Percentiles rank a stretch among this genome's conserved stretches.
Evolutionary conservation across 2,797 vertebrate genomes (phyloP).

Genomic region (Takifugu rubripes): DNA sequence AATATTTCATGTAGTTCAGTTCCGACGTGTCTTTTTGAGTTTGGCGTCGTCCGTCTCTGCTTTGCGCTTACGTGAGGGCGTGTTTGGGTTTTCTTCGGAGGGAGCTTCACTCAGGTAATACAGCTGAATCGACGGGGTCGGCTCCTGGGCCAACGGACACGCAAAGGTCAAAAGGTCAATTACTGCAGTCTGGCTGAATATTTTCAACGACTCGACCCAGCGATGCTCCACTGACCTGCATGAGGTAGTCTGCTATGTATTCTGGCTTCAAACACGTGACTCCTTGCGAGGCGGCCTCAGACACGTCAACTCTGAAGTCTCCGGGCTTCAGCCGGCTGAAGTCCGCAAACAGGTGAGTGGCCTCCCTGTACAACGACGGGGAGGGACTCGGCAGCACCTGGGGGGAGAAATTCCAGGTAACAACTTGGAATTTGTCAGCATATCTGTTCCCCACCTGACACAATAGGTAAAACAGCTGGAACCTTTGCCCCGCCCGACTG

Average conservation of each 20-base stretch:
- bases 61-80: conserved; percentile 87
- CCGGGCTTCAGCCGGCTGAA: conserved; percentile 86
- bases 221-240: conserved; percentile 78
- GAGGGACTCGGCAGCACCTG: conserved; percentile 87
- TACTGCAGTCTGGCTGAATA: neutral
- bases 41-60: conserved; percentile 67
- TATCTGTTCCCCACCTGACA: neutral
- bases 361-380: conserved; percentile 78
- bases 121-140: conserved; percentile 77
- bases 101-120: conserved; percentile 79
- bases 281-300: conserved; percentile 80
- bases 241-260: conserved; percentile 95
- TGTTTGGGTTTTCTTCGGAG: conserved; percentile 51
- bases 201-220: too few species aligned
- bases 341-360: conserved; percentile 92
- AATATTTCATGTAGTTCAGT: conserved; percentile 55
- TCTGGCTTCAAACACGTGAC: conserved; percentile 90
- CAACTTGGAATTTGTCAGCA: too few species aligned
- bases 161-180: neutral
- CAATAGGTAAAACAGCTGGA: conserved; percentile 8
- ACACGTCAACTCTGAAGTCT: conserved; percentile 77
- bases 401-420: neutral
- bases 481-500: conserved; percentile 95
- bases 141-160: conserved; percentile 74
- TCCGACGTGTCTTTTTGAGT: conserved; percentile 80